Evolutionary conservation across 2,797 vertebrate genomes (phyloP), one percentile per base, ranked within the genome.

Genomic region (Parotocinclus haroldoi): DNA sequence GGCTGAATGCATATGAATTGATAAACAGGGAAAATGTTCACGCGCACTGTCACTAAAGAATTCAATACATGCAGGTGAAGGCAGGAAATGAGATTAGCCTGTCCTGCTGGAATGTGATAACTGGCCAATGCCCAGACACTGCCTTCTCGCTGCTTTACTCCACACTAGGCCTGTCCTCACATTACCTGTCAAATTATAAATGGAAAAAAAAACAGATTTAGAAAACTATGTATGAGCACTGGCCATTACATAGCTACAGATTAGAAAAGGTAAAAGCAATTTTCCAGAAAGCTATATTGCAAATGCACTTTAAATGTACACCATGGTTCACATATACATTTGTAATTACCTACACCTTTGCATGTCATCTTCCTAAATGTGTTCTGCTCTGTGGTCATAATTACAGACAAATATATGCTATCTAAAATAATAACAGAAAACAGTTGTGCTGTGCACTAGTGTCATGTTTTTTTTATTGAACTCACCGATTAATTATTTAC

Each of bases 41-140:
- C 86, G 82, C 79, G 75, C 82, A 83, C 85, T 83, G 81, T 82
- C 81, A 82, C 82, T 83, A 82, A 85, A 87, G 88, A 82, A 88
- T 84, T 82, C 84, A 82, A 85, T 84, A 83, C 83, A 84, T 85
- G 86, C 85, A 88, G 87, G 88, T 90, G 86, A 89, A 86, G 85
- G 82, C 85, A 83, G 84, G 83, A 80, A 85, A 85, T 84, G 84
- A 88, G 89, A 91, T 90, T 89, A 88, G 84, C 80, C 85, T 74
- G 84, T 87, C 87, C 89, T 91, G 89, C 87, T 79, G 82, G 80
- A 78, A 76, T 77, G 83, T 79, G 89, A 91, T 91, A 91, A 90
- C 86, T 80, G 84, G 74, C 86, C 83, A 80, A 80, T 84, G 86
- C 87, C 87, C 82, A 83, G 83, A 81, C 87, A 81, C 79, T 81